Percentiles rank a stretch among this genome's conserved stretches.
These are phyloP conservation scores for Rhamnusium bicolor DNA, from an alignment of 2,888 invertebrate genomes.

Conservation along the genomic window DNA sequence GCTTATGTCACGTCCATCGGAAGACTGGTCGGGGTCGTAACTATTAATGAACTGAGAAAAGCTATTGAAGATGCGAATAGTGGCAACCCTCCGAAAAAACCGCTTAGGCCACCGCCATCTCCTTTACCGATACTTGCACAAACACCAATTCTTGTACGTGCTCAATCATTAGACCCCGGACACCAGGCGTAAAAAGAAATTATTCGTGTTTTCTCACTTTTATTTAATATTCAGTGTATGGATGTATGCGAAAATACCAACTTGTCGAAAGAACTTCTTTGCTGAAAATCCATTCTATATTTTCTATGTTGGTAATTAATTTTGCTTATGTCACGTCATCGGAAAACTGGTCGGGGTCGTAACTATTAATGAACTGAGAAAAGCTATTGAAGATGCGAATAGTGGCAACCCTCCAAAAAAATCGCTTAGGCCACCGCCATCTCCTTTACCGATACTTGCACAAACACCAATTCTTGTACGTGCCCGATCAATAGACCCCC, in stretches of 20 bases:
- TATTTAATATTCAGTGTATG: too few species aligned
- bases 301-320: conserved; percentile 95
- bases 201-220: too few species aligned
- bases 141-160: conserved; percentile 8
- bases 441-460: conserved; percentile 21
- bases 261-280: conserved; percentile 92
- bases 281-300: conserved; percentile 88
- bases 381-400: conserved; percentile 92
- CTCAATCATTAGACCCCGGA: conserved; percentile 16
- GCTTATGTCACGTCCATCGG: conserved; percentile 98
- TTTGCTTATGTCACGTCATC: conserved; percentile 96
- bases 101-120: conserved; percentile 23
- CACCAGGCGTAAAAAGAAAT: background rate
- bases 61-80: conserved; percentile 93
- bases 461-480: conserved; percentile 18
- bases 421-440: conserved; percentile 25
- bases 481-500: conserved; percentile 11
- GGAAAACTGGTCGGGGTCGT: conserved; percentile 96
- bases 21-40: conserved; percentile 94
- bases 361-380: conserved; percentile 91
- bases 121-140: conserved; percentile 24
- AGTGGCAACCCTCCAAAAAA: conserved; percentile 77
- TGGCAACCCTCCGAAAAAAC: conserved; percentile 74
- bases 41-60: conserved; percentile 91
- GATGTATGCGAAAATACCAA: too few species aligned